Evolutionary conservation across 2,797 vertebrate species (phyloP).

Genomic region (Phoeniculus purpureus): DNA sequence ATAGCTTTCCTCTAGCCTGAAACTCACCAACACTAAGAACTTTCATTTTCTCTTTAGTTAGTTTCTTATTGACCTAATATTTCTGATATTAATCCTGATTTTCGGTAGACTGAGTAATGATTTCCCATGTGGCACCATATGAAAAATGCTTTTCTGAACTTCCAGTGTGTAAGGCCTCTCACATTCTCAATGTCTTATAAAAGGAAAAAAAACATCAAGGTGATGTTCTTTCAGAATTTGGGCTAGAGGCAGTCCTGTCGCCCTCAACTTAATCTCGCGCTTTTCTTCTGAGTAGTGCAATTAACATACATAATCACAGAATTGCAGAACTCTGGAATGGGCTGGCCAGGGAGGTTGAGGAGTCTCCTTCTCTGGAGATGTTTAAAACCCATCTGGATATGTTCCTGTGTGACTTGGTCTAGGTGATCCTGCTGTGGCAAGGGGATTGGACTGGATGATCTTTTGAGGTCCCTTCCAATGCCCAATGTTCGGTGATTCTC

Average conservation of each 20-base stretch:
- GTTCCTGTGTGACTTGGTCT: too few relatives aligned
- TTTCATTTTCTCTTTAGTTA: constrained; percentile 29
- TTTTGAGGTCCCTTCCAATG: too few relatives aligned
- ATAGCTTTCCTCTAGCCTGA: neutral
- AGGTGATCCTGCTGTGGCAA: too few relatives aligned
- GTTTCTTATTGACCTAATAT: constrained; percentile 19
- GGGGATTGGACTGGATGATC: too few relatives aligned
- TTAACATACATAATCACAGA: neutral
- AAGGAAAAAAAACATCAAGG: neutral
- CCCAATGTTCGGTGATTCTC: too few relatives aligned
- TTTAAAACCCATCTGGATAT: too few relatives aligned
- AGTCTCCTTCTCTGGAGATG: too few relatives aligned
- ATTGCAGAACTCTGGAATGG: too few relatives aligned
- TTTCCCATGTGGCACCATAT: neutral
- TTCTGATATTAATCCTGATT: constrained; percentile 29
- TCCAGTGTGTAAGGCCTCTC: neutral
- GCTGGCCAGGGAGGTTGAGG: too few relatives aligned
- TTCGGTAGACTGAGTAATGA: neutral
- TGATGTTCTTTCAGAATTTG: neutral
- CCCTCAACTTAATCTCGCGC: neutral
- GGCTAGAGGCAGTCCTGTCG: neutral
- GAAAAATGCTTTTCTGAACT: neutral
- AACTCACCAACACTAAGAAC: neutral
- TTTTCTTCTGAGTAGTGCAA: neutral
- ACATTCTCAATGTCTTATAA: neutral